Conservation (phyloP, 2,888 invertebrate genomes). For the Sinotaia quadrata region DNA sequence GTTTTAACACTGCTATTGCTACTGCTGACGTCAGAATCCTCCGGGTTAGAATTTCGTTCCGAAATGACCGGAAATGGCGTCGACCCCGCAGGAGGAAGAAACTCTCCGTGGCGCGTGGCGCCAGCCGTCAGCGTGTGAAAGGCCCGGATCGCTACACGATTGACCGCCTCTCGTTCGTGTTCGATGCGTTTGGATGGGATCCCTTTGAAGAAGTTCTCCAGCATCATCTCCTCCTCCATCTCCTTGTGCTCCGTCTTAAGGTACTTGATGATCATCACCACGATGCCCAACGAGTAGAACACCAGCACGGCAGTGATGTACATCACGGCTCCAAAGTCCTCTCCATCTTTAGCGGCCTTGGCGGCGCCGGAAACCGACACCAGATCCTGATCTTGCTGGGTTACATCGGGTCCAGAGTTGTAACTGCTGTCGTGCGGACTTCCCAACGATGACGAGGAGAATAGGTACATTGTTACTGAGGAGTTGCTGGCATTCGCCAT, state of each 20-base stretch:
- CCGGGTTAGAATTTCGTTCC: not conserved
- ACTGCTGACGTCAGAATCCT: slow-evolving; percentile 15
- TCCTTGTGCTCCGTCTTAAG: slow-evolving; percentile 52
- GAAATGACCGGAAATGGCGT: not conserved
- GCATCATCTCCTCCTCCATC: slow-evolving; percentile 53
- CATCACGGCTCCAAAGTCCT: slow-evolving; percentile 56
- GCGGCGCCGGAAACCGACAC: not conserved
- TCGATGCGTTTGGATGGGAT: slow-evolving; percentile 53
- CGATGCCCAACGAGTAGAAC: slow-evolving; percentile 59
- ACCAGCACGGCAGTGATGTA: slow-evolving; percentile 59
- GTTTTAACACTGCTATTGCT: not conserved
- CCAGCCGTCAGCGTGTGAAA: slow-evolving; percentile 58
- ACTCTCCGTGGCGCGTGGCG: slow-evolving; percentile 32
- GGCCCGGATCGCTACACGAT: slow-evolving; percentile 57
- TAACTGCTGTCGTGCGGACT: too few relatives aligned
- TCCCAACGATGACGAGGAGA: too few relatives aligned
- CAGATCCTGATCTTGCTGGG: not conserved
- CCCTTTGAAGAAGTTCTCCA: slow-evolving; percentile 56
- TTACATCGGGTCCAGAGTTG: too few relatives aligned
- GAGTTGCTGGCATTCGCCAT: too few relatives aligned
- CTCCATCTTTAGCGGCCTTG: slow-evolving; percentile 27
- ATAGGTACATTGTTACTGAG: too few relatives aligned
- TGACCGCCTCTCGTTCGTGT: slow-evolving; percentile 52
- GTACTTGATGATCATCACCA: slow-evolving; percentile 62
- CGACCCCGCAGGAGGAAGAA: not conserved